These are phyloP conservation scores for Alectura lathami DNA, from an alignment of 2,113 vertebrate genomes.

Conservation along the genomic window DNA sequence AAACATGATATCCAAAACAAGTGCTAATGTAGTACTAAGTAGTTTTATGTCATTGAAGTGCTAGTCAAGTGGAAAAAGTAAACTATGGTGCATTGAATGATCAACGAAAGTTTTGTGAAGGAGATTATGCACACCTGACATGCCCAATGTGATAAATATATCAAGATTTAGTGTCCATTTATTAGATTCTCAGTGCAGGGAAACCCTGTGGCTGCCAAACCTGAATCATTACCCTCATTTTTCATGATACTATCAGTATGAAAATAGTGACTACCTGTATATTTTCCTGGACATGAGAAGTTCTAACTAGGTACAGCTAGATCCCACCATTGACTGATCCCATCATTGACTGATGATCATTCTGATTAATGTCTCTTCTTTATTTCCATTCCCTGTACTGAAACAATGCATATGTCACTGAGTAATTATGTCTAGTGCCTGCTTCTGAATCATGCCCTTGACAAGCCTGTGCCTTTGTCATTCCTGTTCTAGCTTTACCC, in stretches of 20 bases:
- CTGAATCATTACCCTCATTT: conserved; percentile 79
- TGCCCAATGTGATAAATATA: conserved; percentile 75
- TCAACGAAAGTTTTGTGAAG: conserved; percentile 70
- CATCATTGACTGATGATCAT: conserved; percentile 75
- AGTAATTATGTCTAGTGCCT: conserved; percentile 36
- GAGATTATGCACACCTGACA: conserved; percentile 73
- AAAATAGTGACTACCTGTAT: conserved; percentile 75
- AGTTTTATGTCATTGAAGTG: background rate
- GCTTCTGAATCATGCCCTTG: conserved; percentile 50
- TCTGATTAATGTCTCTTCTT: conserved; percentile 77
- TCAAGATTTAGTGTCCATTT: conserved; percentile 82
- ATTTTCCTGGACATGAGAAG: conserved; percentile 71
- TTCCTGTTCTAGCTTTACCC: background rate
- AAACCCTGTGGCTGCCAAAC: conserved; percentile 74
- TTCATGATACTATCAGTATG: conserved; percentile 77
- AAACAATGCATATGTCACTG: conserved; percentile 64
- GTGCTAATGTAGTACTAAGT: background rate
- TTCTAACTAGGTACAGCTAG: conserved; percentile 70
- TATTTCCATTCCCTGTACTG: conserved; percentile 72
- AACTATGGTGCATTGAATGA: conserved; percentile 45
- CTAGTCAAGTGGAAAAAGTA: conserved; percentile 12
- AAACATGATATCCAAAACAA: background rate
- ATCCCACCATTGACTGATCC: conserved; percentile 73
- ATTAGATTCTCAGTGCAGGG: conserved; percentile 74
- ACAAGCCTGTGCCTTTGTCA: background rate